Base-by-base conservation (phyloP, 2,113 vertebrate species). In the Halichoeres trimaculatus region DNA sequence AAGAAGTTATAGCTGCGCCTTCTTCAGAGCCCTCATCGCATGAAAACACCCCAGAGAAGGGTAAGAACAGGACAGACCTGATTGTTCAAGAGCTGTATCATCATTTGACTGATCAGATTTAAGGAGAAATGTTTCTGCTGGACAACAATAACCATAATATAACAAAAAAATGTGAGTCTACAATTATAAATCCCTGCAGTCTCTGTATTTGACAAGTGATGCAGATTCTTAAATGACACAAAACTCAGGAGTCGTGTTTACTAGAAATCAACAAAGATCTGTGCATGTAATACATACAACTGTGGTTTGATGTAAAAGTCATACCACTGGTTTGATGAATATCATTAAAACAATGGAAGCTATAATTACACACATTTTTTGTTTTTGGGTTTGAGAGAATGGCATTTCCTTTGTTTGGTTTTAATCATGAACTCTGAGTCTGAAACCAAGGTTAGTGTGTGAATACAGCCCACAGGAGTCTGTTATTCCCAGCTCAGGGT, bases 21-120 rank as follows among this genome's bases (percentile, higher is more conserved):
- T 93, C 85, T 7, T 95, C 96, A 3, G 96, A 99, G 85, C 93
- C 95, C 0, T 95, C 96, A 2, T 95, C 96, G 76, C 96, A 97
- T 90, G 98, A 99, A 90, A 70, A 94, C 67, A 96, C 96, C 0
- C 96, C 96, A 24, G 97, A 99, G 80, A 99, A 98, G 91, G 96
- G 97, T 99, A 92, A 74, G 19, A 26, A 65, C 22, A 57, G 10
- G 22, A 24, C 17, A 8, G 1, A 17, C 13, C 19, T 23, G 16
- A 56, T 65, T 34, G 34, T 48, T 62, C 17, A 51, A 45, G 60
- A 63, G 3, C 22, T 54, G n/a, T 40, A 54, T 79, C 5, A 0
- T 76, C 50, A 55, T 80, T 43, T 19, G 17, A 11, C 73, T 24
- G 2, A 63, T 22, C 22, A 16, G 54, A 38, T 48, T 36, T 40